These are phyloP conservation scores for Hycleus phaleratus DNA, from an alignment of 1,140 invertebrate species.

Conservation along the genomic window DNA sequence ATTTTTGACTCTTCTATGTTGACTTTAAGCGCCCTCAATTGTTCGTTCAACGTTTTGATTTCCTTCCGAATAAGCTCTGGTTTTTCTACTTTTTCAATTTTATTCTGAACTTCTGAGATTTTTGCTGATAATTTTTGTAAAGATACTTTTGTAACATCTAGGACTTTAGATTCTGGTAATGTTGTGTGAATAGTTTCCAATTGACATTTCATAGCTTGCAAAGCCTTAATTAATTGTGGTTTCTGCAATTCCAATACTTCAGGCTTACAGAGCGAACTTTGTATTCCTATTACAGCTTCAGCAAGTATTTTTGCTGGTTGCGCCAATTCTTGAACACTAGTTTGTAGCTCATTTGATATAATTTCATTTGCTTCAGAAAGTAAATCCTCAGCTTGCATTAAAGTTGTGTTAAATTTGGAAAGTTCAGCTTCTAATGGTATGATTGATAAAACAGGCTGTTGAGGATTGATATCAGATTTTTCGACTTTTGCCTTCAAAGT, in stretches of 20 bases:
- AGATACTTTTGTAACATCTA: background rate
- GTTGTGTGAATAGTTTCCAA: background rate
- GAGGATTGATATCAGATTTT: too few species aligned
- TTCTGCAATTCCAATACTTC: conserved; percentile 9
- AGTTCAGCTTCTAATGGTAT: too few species aligned
- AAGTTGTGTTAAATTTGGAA: too few species aligned
- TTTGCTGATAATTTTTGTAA: conserved; percentile 1
- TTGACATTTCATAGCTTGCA: conserved; percentile 13
- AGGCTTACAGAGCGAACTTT: conserved; percentile 8
- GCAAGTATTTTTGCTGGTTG: conserved; percentile 13
- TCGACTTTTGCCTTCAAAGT: background rate
- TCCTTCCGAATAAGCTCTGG: background rate
- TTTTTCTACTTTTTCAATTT: background rate
- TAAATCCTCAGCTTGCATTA: too few species aligned
- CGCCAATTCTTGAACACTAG: background rate
- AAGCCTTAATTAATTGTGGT: conserved; percentile 10
- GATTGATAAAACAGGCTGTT: too few species aligned
- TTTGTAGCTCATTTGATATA: too few species aligned
- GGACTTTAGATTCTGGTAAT: conserved; percentile 1
- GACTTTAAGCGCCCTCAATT: conserved; percentile 4
- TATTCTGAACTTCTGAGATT: background rate
- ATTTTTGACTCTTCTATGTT: background rate
- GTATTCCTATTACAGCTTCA: conserved; percentile 8
- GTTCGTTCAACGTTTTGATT: background rate
- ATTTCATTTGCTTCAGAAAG: too few species aligned